These are phyloP conservation scores for Parnassius apollo DNA, from an alignment of 2,888 invertebrate species.

Conservation along the genomic window DNA sequence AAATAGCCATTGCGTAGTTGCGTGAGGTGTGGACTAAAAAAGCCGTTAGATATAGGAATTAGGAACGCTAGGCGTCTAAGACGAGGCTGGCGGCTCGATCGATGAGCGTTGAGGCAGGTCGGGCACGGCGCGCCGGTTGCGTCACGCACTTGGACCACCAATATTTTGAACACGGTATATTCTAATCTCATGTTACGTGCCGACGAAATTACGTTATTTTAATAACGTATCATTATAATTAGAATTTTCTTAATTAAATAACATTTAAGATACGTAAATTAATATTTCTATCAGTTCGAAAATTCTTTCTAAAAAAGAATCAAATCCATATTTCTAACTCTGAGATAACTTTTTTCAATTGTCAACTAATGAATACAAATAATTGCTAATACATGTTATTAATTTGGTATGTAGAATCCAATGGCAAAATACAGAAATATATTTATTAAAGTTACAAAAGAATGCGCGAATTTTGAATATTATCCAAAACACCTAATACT, in stretches of 20 bases:
- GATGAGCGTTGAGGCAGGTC: slow-evolving; percentile 75
- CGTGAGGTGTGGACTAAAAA: slow-evolving; percentile 23
- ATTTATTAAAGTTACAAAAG: no score
- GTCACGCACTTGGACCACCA: slow-evolving; percentile 36
- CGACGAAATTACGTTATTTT: background rate
- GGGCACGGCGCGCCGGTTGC: slow-evolving; percentile 42
- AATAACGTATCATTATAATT: no score
- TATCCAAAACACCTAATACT: no score
- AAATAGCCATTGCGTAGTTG: slow-evolving; percentile 13
- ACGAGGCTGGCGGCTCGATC: slow-evolving; percentile 56
- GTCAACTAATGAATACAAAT: slow-evolving; percentile 5
- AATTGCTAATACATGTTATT: slow-evolving; percentile 2
- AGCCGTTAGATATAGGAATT: slow-evolving; percentile 43
- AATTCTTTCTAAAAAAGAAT: no score
- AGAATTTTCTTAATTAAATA: no score
- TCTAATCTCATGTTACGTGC: background rate
- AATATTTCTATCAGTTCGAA: no score
- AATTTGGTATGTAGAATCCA: no score
- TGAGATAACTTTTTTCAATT: background rate
- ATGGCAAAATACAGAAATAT: no score
- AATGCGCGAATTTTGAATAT: no score
- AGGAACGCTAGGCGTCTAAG: slow-evolving; percentile 43
- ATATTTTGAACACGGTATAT: background rate
- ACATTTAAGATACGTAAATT: no score
- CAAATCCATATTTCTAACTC: background rate